Evolutionary conservation across 2,888 invertebrate species (phyloP).

Genomic region (Drosophila acutilabella): DNA sequence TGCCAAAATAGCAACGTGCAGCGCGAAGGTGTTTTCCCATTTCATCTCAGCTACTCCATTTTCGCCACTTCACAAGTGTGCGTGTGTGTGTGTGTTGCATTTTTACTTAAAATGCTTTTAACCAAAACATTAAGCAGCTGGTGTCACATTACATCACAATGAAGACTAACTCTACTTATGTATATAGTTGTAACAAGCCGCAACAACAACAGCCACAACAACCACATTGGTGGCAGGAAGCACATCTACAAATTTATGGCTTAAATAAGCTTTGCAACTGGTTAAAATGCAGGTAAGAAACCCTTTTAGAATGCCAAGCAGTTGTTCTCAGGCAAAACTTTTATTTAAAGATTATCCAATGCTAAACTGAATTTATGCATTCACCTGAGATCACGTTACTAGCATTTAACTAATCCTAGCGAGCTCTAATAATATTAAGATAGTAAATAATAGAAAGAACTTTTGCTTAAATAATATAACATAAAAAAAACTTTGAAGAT

Average conservation of each 20-base stretch:
- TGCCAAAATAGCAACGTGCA: constrained; percentile 53
- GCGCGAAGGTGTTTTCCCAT: constrained; percentile 29
- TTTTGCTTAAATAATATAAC: no score
- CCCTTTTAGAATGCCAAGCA: neutral
- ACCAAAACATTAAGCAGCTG: constrained; percentile 81
- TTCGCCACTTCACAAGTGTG: neutral
- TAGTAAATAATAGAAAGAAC: no score
- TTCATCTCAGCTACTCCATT: constrained; percentile 4
- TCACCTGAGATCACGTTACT: neutral
- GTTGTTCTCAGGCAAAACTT: constrained; percentile 4
- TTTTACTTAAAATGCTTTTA: constrained; percentile 80
- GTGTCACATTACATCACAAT: constrained; percentile 77
- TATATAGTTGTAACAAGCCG: constrained; percentile 31
- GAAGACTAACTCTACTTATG: constrained; percentile 44
- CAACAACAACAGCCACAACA: constrained; percentile 26
- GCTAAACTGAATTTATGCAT: constrained; percentile 7
- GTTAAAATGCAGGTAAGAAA: constrained; percentile 6
- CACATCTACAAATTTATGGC: constrained; percentile 51
- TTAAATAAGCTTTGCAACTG: constrained; percentile 43
- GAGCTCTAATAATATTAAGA: neutral
- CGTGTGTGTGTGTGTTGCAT: constrained; percentile 53
- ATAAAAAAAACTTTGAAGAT: no score
- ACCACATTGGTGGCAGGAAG: constrained; percentile 2
- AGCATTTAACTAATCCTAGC: neutral
- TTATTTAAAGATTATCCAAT: constrained; percentile 16